Evolutionary conservation across 2,888 invertebrate species (phyloP), one percentile per base, ranked within the genome.

Genomic region (Brachynemurus nebulosus): DNA sequence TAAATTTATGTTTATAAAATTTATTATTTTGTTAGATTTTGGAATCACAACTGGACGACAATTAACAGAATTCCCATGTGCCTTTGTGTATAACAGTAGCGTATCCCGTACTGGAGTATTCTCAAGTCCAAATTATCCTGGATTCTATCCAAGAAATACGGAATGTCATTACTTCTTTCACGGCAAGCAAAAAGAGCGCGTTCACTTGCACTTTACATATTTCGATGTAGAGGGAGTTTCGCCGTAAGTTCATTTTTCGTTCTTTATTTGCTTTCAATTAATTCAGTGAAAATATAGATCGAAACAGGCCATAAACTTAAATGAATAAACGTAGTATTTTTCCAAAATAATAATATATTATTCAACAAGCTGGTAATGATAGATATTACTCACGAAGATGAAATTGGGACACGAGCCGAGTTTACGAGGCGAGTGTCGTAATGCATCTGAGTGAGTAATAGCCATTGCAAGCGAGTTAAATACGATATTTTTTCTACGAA

Each of bases 151-250:
- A 1, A 75, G 91, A 53, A 81, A 90, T 59, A 84, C 90, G 1
- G 85, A 88, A 59, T 92, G 92, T 61, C 84, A 90, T 64, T 92
- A 89, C 65, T 88, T 86, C 65, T 92, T 92, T 62, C 78, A 88
- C 58, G 92, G 89, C 4, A 74, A 74, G 45, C 69, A 71, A 51
- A 78, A 78, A 48, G 86, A 90, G 59, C 78, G 80, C 57, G 80
- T 90, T 47, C 81, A 81, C 56, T 71, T 92, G 50, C 81, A 85
- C 59, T 93, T 93, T 62, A 81, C 82, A 40, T 86, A 84, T 65
- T 93, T 93, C 60, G 91, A 93, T 61, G 86, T 96, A 35, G 95
- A 96, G 65, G 96, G 95, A 51, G 85, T 93, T 47, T 70, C 80
- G 55, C 92, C 91, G 93, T 95, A 74, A 80, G 85, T 77, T 57